These are phyloP conservation scores for Lycocerus yunnanus DNA, from an alignment of 2,888 invertebrate genomes.

Conservation along the genomic window DNA sequence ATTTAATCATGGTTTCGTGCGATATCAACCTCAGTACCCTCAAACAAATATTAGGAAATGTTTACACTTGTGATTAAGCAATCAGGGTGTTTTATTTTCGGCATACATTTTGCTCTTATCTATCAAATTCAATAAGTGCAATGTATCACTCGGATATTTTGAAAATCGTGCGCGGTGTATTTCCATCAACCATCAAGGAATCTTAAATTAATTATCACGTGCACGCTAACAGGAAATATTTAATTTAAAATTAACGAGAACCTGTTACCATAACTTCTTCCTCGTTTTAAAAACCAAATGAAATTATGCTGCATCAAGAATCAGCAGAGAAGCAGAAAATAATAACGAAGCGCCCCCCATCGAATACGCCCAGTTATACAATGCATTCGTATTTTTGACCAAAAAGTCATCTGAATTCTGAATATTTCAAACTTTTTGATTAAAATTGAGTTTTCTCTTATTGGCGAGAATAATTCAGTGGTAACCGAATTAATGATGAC, in stretches of 20 bases:
- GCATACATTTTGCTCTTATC: not conserved
- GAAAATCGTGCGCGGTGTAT: not conserved
- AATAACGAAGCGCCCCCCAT: too few species aligned
- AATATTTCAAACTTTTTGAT: not conserved
- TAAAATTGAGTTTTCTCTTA: not conserved
- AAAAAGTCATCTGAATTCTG: too few species aligned
- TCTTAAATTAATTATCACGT: not conserved
- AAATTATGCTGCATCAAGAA: not conserved
- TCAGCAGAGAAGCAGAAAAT: not conserved
- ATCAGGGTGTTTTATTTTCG: not conserved
- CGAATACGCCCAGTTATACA: too few species aligned
- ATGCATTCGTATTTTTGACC: too few species aligned
- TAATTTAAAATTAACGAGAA: not conserved
- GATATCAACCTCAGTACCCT: not conserved
- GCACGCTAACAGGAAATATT: not conserved
- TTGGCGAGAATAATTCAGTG: not conserved
- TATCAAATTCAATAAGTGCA: not conserved
- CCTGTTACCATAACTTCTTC: not conserved
- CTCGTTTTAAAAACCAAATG: not conserved
- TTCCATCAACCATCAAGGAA: not conserved
- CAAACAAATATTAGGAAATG: not conserved
- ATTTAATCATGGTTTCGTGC: not conserved
- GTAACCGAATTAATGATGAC: not conserved
- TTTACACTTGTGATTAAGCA: not conserved
- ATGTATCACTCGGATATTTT: not conserved